Evolutionary conservation across 2,797 vertebrate genomes (phyloP).

Genomic region (Epinephelus awoara): DNA sequence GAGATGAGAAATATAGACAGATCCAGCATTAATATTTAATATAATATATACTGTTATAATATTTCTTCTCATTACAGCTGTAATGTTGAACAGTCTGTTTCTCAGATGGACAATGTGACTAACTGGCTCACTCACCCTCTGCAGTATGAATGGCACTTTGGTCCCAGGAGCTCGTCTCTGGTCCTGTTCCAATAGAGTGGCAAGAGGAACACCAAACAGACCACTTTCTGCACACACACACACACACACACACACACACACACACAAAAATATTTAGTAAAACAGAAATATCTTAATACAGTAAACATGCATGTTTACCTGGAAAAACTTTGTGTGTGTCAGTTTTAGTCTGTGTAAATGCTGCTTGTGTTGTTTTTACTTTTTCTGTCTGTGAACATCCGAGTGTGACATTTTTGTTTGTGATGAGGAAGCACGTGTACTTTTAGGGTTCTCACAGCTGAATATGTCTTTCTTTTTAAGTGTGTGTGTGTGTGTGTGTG

Average conservation of each 20-base stretch:
- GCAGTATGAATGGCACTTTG: conserved; percentile 94
- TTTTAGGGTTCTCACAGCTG: neutral
- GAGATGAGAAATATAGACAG: neutral
- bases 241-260: neutral
- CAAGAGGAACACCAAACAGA: conserved; percentile 92
- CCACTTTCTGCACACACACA: conserved; percentile 88
- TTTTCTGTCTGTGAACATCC: neutral
- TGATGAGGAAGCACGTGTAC: neutral
- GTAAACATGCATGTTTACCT: neutral
- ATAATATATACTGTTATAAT: neutral
- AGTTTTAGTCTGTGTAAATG: neutral
- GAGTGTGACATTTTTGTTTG: neutral
- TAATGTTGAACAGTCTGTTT: neutral
- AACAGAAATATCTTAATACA: neutral
- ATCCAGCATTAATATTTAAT: neutral
- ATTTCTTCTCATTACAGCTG: neutral
- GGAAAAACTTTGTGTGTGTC: neutral
- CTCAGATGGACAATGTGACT: neutral
- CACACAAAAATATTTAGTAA: conserved; percentile 16
- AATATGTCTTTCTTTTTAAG: neutral
- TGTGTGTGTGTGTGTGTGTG: conserved; percentile 34
- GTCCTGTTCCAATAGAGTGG: conserved; percentile 94
- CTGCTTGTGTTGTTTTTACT: neutral
- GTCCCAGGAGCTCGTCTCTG: conserved; percentile 89
- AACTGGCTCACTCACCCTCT: conserved; percentile 87